phyloP scores from a whole-genome alignment of 2,888 invertebrate species.

The Rotaria macrura region DNA sequence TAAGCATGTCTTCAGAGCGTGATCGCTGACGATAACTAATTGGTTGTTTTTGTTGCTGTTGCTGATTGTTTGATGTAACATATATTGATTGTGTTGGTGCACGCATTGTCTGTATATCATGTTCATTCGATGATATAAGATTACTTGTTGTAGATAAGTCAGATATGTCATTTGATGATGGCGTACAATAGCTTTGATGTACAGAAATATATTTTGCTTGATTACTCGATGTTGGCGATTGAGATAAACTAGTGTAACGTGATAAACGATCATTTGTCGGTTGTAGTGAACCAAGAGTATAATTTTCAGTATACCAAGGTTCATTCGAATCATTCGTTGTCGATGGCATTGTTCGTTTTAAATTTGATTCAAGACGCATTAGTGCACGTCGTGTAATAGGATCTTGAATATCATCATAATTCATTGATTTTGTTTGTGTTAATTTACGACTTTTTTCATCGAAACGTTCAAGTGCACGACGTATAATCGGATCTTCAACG shows the following conservation, averaged over 20 bases:
- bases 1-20: background rate
- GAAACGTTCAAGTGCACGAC: slow-evolving; percentile 14
- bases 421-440: slow-evolving; percentile 16
- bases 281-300: background rate
- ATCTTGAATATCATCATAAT: slow-evolving; percentile 19
- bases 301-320: background rate
- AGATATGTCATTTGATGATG: background rate
- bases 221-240: background rate
- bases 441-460: slow-evolving; percentile 12
- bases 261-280: background rate
- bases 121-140: background rate
- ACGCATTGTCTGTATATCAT: background rate
- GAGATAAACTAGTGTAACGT: background rate
- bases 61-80: background rate
- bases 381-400: background rate
- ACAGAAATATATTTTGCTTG: background rate
- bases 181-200: background rate
- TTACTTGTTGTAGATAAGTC: background rate
- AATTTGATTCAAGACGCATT: slow-evolving; percentile 20
- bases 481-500: background rate
- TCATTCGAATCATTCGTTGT: background rate
- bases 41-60: background rate
- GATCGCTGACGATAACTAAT: background rate
- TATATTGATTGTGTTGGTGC: background rate
- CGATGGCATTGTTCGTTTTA: background rate